These are phyloP conservation scores for Polyergus mexicanus DNA, from an alignment of 1,140 invertebrate species.

Conservation along the genomic window DNA sequence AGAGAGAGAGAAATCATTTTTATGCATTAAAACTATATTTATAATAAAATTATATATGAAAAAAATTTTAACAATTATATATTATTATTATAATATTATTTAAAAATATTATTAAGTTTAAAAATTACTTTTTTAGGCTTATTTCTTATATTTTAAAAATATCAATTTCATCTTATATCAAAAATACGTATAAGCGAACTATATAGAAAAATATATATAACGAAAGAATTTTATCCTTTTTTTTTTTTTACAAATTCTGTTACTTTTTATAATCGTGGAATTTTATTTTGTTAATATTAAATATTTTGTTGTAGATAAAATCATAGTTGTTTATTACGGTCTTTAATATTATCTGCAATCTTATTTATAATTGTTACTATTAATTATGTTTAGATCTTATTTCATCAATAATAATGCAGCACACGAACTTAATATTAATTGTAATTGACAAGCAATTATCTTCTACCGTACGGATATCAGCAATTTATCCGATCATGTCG, in stretches of 20 bases:
- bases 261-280: background rate
- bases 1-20: background rate
- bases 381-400: background rate
- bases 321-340: background rate
- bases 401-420: background rate
- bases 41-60: background rate
- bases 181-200: background rate
- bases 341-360: background rate
- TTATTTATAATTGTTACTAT: background rate
- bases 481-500: constrained; percentile 6
- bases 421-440: background rate
- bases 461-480: background rate
- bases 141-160: background rate
- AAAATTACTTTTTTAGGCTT: background rate
- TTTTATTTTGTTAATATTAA: background rate
- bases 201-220: background rate
- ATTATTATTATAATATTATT: no score
- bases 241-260: background rate
- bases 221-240: background rate
- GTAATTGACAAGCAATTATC: constrained; percentile 8
- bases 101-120: no score
- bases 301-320: background rate
- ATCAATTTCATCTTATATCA: background rate
- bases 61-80: background rate
- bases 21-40: background rate